Conservation (phyloP, 1,140 invertebrate genomes). For the Andrena cerasifolii region DNA sequence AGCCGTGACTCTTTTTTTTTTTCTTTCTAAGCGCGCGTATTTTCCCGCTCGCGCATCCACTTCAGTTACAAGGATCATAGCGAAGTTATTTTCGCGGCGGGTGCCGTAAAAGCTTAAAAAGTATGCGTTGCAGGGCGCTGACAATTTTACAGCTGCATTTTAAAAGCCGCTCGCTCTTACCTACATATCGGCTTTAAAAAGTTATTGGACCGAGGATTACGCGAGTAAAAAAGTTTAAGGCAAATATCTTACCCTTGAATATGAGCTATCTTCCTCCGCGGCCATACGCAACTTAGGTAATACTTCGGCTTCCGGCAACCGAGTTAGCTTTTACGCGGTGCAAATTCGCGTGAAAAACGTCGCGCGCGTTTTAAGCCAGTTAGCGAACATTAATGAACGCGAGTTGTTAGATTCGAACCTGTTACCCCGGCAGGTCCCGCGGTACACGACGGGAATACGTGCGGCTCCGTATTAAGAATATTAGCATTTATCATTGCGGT, state of each 20-base stretch:
- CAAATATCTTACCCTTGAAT: constrained; percentile 33
- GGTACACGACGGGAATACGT: constrained; percentile 29
- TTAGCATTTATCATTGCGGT: constrained; percentile 53
- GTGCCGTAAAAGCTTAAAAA: constrained; percentile 50
- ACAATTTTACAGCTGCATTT: constrained; percentile 51
- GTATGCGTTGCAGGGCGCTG: constrained; percentile 30
- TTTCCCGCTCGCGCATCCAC: constrained; percentile 4
- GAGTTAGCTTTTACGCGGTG: constrained; percentile 1
- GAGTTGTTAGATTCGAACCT: neutral
- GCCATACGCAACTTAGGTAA: constrained; percentile 3
- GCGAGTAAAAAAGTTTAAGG: constrained; percentile 21
- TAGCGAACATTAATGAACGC: neutral
- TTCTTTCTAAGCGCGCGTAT: neutral
- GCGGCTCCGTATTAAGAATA: constrained; percentile 30
- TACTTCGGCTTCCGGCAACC: neutral
- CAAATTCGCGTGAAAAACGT: neutral
- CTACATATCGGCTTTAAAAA: constrained; percentile 39
- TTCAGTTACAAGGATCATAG: constrained; percentile 3
- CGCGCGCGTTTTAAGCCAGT: neutral
- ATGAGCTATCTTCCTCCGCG: neutral
- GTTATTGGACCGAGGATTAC: constrained; percentile 35
- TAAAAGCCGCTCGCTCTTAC: constrained; percentile 6
- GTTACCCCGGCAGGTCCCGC: neutral
- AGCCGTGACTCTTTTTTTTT: neutral
- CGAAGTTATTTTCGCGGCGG: constrained; percentile 31